These are phyloP conservation scores for Pangasius macronema DNA, from an alignment of 2,797 vertebrate species.

Conservation along the genomic window DNA sequence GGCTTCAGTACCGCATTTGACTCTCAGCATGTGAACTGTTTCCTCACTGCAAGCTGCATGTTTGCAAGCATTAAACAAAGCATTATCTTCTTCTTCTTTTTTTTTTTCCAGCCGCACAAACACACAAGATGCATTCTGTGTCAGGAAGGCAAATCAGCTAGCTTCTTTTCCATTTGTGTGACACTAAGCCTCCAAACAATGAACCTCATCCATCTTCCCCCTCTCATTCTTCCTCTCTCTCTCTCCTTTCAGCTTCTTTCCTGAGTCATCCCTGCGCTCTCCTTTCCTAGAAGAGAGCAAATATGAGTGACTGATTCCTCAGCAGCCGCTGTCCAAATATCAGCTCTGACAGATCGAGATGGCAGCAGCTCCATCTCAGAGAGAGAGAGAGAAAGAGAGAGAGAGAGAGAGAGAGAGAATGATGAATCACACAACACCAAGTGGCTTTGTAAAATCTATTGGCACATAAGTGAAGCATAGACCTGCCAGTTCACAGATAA, in stretches of 20 bases:
- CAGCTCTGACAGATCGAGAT: conserved; percentile 49
- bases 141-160: conserved; percentile 45
- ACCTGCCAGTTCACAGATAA: conserved; percentile 59
- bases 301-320: conserved; percentile 26
- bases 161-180: conserved; percentile 37
- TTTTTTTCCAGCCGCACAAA: not conserved
- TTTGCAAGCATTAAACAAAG: conserved; percentile 38
- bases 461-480: conserved; percentile 50
- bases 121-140: conserved; percentile 39
- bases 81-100: not conserved
- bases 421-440: conserved; percentile 55
- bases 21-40: conserved; percentile 5
- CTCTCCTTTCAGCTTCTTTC: conserved; percentile 14
- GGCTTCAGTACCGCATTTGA: not conserved
- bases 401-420: conserved; percentile 18
- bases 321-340: conserved; percentile 44
- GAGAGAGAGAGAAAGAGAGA: not conserved
- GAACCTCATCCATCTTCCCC: conserved; percentile 51
- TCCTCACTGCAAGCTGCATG: conserved; percentile 6
- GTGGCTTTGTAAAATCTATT: conserved; percentile 63
- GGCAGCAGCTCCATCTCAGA: conserved; percentile 46
- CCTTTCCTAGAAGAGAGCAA: conserved; percentile 28
- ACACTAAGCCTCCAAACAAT: not conserved
- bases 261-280: conserved; percentile 31
- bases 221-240: not conserved